These are phyloP conservation scores for Malthinus seriepunctatus DNA, from an alignment of 2,888 invertebrate species.

Conservation along the genomic window DNA sequence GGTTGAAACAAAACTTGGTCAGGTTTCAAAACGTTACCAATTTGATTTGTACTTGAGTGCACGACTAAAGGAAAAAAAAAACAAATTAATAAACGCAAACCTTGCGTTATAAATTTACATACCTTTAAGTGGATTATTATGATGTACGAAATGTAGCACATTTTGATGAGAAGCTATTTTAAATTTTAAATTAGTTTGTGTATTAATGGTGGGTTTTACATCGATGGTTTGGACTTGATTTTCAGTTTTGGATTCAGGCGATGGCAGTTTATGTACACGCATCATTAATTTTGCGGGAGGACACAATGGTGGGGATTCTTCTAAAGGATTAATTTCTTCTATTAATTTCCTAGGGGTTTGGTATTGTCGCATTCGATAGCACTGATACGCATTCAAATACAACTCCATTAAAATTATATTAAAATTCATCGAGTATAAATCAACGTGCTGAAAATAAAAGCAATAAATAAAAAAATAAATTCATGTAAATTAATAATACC, in stretches of 20 bases:
- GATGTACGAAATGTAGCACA: slow-evolving; percentile 60
- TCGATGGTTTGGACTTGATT: not conserved
- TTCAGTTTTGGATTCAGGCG: slow-evolving; percentile 27
- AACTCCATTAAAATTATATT: slow-evolving; percentile 68
- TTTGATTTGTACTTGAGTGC: slow-evolving; percentile 22
- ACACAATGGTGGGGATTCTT: slow-evolving; percentile 64
- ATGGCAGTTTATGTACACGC: slow-evolving; percentile 38
- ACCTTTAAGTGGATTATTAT: slow-evolving; percentile 61
- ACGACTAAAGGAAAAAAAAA: slow-evolving; percentile 2
- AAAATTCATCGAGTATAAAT: slow-evolving; percentile 67
- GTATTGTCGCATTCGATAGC: slow-evolving; percentile 80
- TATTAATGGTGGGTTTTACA: slow-evolving; percentile 15
- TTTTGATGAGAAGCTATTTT: slow-evolving; percentile 53
- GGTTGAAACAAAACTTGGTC: slow-evolving; percentile 48
- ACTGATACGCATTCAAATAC: slow-evolving; percentile 76
- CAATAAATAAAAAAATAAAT: no score
- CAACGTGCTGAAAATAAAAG: slow-evolving; percentile 61
- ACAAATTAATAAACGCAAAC: not conserved
- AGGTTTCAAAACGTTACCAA: slow-evolving; percentile 43
- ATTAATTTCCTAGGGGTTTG: slow-evolving; percentile 73
- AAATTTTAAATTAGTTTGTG: slow-evolving; percentile 41
- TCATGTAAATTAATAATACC: slow-evolving; percentile 52
- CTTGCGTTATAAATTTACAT: slow-evolving; percentile 25
- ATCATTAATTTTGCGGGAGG: slow-evolving; percentile 57
- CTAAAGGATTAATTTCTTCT: slow-evolving; percentile 54